Evolutionary conservation across 2,888 invertebrate genomes (phyloP).

Genomic region (Drosophila dives): DNA sequence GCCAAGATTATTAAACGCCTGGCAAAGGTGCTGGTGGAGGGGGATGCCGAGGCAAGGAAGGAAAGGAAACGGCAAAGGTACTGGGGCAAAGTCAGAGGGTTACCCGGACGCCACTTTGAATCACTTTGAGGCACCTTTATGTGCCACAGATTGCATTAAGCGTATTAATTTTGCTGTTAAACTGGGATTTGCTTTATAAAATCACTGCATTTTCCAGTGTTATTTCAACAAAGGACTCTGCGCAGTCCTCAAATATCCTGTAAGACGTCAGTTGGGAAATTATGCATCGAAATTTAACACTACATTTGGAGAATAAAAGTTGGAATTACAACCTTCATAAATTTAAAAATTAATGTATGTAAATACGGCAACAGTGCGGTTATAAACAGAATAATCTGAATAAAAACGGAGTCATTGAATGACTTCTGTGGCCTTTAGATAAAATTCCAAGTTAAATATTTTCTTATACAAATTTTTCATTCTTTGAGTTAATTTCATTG

Average conservation of each 20-base stretch:
- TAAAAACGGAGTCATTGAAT: background rate
- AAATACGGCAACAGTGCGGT: background rate
- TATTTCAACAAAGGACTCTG: background rate
- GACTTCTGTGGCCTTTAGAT: background rate
- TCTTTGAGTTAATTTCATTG: background rate
- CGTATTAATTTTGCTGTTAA: constrained; percentile 61
- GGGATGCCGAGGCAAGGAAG: background rate
- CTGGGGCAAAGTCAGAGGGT: constrained; percentile 4
- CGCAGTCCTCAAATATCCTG: constrained; percentile 4
- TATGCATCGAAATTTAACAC: background rate
- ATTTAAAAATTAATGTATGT: no score
- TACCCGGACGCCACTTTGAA: constrained; percentile 28
- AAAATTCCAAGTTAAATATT: background rate
- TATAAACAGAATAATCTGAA: background rate
- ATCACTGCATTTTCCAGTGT: constrained; percentile 14
- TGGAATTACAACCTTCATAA: no score
- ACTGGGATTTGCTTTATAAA: constrained; percentile 30
- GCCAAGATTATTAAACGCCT: constrained; percentile 32
- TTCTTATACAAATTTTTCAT: background rate
- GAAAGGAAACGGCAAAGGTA: constrained; percentile 17
- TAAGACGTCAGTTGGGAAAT: background rate
- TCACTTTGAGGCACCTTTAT: constrained; percentile 55
- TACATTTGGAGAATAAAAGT: background rate
- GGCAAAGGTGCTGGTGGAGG: background rate
- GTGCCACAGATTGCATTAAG: constrained; percentile 69